Base-by-base conservation (phyloP, 1,140 invertebrate species). In the Ceratina australensis region DNA sequence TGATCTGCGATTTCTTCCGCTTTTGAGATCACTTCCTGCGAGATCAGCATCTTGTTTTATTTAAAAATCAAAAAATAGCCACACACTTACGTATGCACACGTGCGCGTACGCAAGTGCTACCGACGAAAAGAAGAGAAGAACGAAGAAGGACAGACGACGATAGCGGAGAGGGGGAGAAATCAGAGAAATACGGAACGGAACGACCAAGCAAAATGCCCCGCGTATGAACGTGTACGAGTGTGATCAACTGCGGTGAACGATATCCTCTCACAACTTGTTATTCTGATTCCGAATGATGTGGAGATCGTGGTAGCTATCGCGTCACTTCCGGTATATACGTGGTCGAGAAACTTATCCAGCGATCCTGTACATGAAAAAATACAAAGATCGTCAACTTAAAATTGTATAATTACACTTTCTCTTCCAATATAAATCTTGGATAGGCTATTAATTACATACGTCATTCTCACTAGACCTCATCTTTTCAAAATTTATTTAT, bases 1-100 rank as follows among this genome's bases (percentile, higher is more conserved):
- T 98, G 97, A 93, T 99, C 98, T 73, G 97, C 97, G 87, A 98
- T 93, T 93, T 99, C 98, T 93, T 99, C 98, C 57, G 97, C 97
- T 90, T 95, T 97, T 77, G 97, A 95, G 87, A 98, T 93, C 89
- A 98, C 95, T 94, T 98, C 97, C 92, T 96, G 97, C 91, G 96
- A 96, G 92, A 95, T 94, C 93, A 95, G 95, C 96, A 97, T 97
- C 92, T 94, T 95, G 88, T 81, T 87, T 91, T 89, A 89, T 89
- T 90, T 89, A 87, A 88, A 89, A 91, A 90, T 82, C 83, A 75
- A 83, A 89, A 89, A 87, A 80, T 67, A 86, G 68, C 80, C 83
- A 87, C 83, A 76, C 86, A 87, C 87, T 71, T 78, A 79, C 74
- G 85, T 85, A 61, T 83, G 84, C 79, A 83, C 87, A 85, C 85